Evolutionary conservation across 2,888 invertebrate species (phyloP).

Genomic region (Mantis religiosa): DNA sequence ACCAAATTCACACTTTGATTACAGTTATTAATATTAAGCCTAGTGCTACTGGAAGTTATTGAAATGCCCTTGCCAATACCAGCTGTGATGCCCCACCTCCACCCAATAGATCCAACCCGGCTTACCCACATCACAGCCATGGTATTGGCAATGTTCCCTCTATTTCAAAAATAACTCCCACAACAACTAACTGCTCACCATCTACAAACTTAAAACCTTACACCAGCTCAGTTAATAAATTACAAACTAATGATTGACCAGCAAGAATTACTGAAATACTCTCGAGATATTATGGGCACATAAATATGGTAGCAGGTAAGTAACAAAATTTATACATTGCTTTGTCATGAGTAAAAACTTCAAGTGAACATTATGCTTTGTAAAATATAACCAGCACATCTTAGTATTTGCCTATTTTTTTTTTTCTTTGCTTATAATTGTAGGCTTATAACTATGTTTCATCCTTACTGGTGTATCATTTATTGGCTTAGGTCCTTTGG

Average conservation of each 20-base stretch:
- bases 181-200: background rate
- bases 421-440: too few relatives aligned
- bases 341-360: too few relatives aligned
- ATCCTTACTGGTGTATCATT: too few relatives aligned
- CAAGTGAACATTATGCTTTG: too few relatives aligned
- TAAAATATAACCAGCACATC: too few relatives aligned
- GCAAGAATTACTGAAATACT: background rate
- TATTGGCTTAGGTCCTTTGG: too few relatives aligned
- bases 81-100: background rate
- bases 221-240: background rate
- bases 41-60: background rate
- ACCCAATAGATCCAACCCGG: background rate
- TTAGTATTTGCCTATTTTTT: too few relatives aligned
- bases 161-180: background rate
- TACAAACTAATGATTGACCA: background rate
- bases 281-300: background rate
- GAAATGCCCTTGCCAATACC: constrained; percentile 3
- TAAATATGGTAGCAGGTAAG: background rate
- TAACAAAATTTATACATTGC: background rate
- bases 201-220: too few relatives aligned
- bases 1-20: background rate
- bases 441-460: too few relatives aligned
- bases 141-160: background rate
- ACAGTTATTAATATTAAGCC: background rate
- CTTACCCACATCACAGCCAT: background rate